Evolutionary conservation across 1,140 invertebrate genomes (phyloP).

Genomic region (Drosophila azteca): DNA sequence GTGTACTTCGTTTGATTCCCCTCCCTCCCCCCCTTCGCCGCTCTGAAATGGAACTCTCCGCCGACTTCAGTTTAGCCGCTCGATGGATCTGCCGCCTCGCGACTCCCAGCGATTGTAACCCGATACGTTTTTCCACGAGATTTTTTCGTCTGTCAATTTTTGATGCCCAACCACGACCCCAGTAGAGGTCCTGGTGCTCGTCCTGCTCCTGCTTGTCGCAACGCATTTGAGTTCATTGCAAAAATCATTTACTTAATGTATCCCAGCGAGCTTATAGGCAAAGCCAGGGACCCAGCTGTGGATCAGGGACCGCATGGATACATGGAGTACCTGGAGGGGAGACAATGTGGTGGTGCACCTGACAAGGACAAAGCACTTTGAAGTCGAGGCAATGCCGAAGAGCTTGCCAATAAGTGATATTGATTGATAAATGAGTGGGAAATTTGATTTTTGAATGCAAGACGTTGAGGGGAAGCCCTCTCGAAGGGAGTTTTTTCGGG

Average conservation of each 20-base stretch:
- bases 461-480: too few relatives aligned
- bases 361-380: constrained; percentile 72
- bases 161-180: constrained; percentile 34
- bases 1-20: constrained; percentile 66
- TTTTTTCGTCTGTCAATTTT: constrained; percentile 69
- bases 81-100: constrained; percentile 33
- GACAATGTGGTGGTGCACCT: constrained; percentile 21
- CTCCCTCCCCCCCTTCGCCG: constrained; percentile 5
- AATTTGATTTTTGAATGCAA: constrained; percentile 39
- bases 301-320: constrained; percentile 33
- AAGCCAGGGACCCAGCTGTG: constrained; percentile 33
- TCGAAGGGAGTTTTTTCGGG: too few relatives aligned
- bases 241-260: constrained; percentile 80
- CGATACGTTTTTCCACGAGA: constrained; percentile 65
- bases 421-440: constrained; percentile 73
- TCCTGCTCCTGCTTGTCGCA: constrained; percentile 35
- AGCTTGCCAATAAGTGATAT: constrained; percentile 65
- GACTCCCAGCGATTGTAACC: constrained; percentile 44
- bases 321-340: constrained; percentile 10
- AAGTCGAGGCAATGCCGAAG: constrained; percentile 56
- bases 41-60: not conserved
- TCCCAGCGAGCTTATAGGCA: constrained; percentile 18
- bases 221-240: constrained; percentile 51
- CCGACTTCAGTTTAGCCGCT: constrained; percentile 36
- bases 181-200: not conserved